Evolutionary conservation across 2,797 vertebrate species (phyloP).

Genomic region (Sebastes kiyomatsui): DNA sequence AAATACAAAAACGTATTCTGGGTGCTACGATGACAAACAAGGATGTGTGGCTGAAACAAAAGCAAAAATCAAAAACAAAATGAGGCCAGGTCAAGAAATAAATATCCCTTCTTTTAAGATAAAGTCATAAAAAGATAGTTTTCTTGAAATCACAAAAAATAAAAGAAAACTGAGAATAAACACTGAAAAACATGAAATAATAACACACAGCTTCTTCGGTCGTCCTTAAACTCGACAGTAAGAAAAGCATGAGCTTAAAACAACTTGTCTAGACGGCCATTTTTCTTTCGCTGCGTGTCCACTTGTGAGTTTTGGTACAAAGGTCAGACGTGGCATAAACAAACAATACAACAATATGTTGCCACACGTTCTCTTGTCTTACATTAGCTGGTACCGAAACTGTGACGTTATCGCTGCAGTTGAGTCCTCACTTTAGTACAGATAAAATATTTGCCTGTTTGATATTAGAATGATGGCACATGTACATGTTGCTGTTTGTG

Average conservation of each 20-base stretch:
- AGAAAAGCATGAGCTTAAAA: neutral
- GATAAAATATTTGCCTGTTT: neutral
- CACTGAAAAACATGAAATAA: neutral
- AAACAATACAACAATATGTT: conserved; percentile 26
- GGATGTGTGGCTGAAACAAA: neutral
- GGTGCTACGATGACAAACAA: neutral
- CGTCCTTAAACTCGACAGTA: neutral
- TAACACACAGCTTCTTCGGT: neutral
- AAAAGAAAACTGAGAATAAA: neutral
- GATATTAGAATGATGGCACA: neutral
- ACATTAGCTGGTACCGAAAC: neutral
- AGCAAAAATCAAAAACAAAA: neutral
- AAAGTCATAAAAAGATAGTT: neutral
- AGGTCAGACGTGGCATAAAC: conserved; percentile 28
- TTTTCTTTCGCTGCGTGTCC: neutral
- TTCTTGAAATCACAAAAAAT: neutral
- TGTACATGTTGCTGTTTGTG: neutral
- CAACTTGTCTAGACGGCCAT: neutral
- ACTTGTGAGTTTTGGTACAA: conserved; percentile 35
- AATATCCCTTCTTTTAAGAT: neutral
- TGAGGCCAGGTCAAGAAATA: neutral
- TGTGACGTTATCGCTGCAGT: neutral
- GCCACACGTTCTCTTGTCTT: neutral
- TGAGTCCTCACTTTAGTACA: neutral
- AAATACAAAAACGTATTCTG: neutral